phyloP scores from a whole-genome alignment of 2,797 vertebrate species.

The Notamacropus eugenii region DNA sequence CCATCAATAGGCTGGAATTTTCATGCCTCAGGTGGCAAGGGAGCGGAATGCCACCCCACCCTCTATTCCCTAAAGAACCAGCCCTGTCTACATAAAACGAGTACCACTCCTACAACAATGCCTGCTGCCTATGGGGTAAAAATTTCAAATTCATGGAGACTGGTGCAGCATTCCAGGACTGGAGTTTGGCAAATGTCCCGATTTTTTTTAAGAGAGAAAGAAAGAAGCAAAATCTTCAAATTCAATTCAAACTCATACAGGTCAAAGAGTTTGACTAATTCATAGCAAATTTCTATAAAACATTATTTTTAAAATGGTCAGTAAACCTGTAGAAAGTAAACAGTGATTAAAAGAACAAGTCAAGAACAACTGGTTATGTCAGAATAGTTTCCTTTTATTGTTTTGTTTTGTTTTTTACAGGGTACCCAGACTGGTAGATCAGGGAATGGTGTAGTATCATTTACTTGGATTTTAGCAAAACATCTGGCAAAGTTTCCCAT shows the following conservation, averaged over 20 bases:
- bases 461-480: not conserved
- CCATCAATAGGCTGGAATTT: not conserved
- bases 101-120: not conserved
- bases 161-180: not conserved
- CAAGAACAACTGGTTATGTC: not conserved
- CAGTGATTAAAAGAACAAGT: not conserved
- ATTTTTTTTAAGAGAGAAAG: not conserved
- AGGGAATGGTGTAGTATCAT: not conserved
- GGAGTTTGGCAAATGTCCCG: not conserved
- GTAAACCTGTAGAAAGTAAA: not conserved
- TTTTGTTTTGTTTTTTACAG: not conserved
- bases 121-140: not conserved
- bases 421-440: not conserved
- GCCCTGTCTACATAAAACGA: not conserved
- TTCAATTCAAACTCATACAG: not conserved
- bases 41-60: not conserved
- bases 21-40: not conserved
- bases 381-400: not conserved
- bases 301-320: not conserved
- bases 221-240: not conserved
- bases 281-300: not conserved
- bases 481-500: not conserved
- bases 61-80: not conserved
- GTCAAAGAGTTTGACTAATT: not conserved
- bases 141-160: not conserved